A percentile compares a stretch with the other conserved stretches of the same genome.
Evolutionary conservation across 2,888 invertebrate genomes (phyloP).

Genomic region (Parelbella ahira): DNA sequence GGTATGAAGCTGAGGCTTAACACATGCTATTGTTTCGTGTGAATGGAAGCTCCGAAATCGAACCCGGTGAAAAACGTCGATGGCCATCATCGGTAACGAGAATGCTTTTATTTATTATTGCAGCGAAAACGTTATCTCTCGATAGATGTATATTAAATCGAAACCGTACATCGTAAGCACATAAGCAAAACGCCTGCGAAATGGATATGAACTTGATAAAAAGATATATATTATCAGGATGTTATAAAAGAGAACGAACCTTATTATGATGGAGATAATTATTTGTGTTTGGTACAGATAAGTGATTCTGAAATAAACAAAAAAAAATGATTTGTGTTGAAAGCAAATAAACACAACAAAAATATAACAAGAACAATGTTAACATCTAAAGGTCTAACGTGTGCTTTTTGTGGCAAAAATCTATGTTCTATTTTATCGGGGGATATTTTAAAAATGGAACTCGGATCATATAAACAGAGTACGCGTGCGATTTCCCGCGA

Average conservation of each 20-base stretch:
- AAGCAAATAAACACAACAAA: slow-evolving; percentile 81
- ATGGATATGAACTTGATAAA: slow-evolving; percentile 48
- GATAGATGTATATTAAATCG: too few relatives aligned
- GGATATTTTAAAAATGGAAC: too few relatives aligned
- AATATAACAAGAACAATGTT: slow-evolving; percentile 56
- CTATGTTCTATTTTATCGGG: too few relatives aligned
- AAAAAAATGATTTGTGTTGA: slow-evolving; percentile 73
- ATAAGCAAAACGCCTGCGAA: slow-evolving; percentile 52
- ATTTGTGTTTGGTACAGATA: slow-evolving; percentile 92
- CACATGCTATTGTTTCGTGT: slow-evolving; percentile 8
- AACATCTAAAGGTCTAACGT: slow-evolving; percentile 31
- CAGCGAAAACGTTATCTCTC: too few relatives aligned
- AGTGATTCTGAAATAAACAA: slow-evolving; percentile 92
- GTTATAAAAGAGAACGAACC: slow-evolving; percentile 83
- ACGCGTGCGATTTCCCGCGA: too few relatives aligned
- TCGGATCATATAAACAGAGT: too few relatives aligned
- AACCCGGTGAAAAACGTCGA: slow-evolving; percentile 3
- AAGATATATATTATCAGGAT: slow-evolving; percentile 53
- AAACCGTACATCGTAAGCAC: slow-evolving; percentile 50
- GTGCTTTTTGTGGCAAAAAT: too few relatives aligned
- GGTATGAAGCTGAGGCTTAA: too few relatives aligned
- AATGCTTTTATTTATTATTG: too few relatives aligned
- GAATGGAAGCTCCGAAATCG: slow-evolving; percentile 5
- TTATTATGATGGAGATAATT: slow-evolving; percentile 90
- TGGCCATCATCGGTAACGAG: slow-evolving; percentile 16